These are phyloP conservation scores for Fringilla coelebs DNA, from an alignment of 2,797 vertebrate species.

Conservation along the genomic window DNA sequence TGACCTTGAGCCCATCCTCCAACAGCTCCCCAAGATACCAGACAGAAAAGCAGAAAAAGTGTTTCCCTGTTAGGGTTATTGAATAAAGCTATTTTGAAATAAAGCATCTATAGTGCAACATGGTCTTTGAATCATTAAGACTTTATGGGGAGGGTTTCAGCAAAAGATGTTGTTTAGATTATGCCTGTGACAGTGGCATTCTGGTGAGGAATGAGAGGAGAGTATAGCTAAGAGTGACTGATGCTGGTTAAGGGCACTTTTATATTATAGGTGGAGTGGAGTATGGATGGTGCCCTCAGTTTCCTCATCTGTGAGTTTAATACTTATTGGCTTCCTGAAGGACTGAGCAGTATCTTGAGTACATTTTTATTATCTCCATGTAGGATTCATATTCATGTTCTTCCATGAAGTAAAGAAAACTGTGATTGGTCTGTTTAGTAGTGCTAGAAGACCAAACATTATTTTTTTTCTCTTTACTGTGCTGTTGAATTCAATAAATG, in stretches of 20 bases:
- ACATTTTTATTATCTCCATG: background rate
- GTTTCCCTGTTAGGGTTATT: background rate
- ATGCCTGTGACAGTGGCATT: background rate
- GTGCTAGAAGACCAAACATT: background rate
- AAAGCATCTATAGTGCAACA: background rate
- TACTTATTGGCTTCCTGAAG: background rate
- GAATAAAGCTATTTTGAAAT: background rate
- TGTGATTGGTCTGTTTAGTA: background rate
- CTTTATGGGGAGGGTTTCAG: background rate
- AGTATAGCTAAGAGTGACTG: background rate
- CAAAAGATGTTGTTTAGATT: background rate
- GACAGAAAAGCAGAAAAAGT: background rate
- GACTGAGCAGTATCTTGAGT: background rate
- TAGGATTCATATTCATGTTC: background rate
- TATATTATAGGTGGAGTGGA: background rate
- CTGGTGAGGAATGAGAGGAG: background rate
- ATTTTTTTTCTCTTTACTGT: background rate
- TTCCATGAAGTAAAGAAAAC: background rate
- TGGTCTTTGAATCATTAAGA: background rate
- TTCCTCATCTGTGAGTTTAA: background rate
- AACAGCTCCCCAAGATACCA: rapidly evolving
- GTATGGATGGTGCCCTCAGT: background rate
- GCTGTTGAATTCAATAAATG: background rate
- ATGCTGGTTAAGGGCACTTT: background rate
- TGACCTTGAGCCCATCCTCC: background rate